phyloP scores from a whole-genome alignment of 2,888 invertebrate genomes.

The Hermaeophaga mercurialis region DNA sequence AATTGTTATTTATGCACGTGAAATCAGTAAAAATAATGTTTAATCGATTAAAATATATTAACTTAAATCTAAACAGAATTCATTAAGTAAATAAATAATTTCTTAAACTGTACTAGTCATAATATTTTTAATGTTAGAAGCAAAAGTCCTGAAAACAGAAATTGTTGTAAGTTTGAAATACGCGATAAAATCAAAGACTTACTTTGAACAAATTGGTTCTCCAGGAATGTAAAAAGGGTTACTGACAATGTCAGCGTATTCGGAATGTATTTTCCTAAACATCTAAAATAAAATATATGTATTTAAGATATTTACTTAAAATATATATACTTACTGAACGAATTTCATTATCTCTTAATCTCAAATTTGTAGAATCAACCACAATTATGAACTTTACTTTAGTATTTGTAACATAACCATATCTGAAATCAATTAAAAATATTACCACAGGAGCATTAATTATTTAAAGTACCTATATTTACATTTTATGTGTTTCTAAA shows the following conservation, averaged over 20 bases:
- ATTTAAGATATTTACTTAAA: background rate
- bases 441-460: too few species aligned
- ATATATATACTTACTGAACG: conserved; percentile 68
- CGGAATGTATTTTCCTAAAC: conserved; percentile 86
- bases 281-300: conserved; percentile 44
- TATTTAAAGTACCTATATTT: conserved; percentile 49
- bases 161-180: background rate
- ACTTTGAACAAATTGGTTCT: conserved; percentile 86
- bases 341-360: conserved; percentile 91
- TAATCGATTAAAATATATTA: too few species aligned
- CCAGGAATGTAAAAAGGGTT: conserved; percentile 97
- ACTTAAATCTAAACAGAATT: too few species aligned
- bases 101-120: conserved; percentile 52
- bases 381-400: conserved; percentile 93
- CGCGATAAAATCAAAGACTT: conserved; percentile 58
- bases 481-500: conserved; percentile 97
- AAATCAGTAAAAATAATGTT: too few species aligned
- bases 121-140: conserved; percentile 69
- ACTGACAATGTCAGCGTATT: conserved; percentile 93
- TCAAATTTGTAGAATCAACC: conserved; percentile 86
- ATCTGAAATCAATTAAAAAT: conserved; percentile 62
- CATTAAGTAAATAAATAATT: background rate
- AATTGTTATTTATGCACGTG: too few species aligned
- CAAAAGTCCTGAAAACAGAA: conserved; percentile 66
- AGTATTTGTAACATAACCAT: conserved; percentile 97